A percentile compares a stretch with the other conserved stretches of the same genome.
Conservation (phyloP, 2,797 vertebrate species). For the Columba guinea region DNA sequence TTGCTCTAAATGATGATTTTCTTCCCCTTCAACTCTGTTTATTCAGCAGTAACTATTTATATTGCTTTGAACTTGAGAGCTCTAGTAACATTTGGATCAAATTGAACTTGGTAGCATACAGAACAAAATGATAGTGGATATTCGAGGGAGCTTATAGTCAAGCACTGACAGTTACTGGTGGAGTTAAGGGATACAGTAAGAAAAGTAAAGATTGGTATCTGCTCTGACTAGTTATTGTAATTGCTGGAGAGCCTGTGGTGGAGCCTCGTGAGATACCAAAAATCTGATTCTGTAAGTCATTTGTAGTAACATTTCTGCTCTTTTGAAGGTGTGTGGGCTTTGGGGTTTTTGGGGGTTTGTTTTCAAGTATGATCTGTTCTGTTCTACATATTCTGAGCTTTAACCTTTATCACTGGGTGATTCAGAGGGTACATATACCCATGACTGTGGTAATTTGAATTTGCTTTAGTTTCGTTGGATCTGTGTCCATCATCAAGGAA, state of each 20-base stretch:
- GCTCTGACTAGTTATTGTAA: neutral
- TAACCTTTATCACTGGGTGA: neutral
- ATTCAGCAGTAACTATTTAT: neutral
- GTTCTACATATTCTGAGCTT: neutral
- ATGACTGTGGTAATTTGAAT: neutral
- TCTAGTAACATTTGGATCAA: neutral
- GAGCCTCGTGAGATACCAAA: neutral
- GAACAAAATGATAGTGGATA: neutral
- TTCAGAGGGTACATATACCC: neutral
- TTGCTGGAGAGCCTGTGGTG: neutral
- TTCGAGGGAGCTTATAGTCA: neutral
- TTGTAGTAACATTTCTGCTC: neutral
- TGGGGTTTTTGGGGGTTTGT: accelerated
- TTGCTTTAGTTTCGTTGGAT: neutral
- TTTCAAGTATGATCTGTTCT: neutral
- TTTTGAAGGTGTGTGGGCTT: neutral
- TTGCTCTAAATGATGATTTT: neutral
- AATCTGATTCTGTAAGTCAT: neutral
- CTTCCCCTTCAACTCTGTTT: neutral
- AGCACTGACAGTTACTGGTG: neutral
- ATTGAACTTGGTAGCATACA: neutral
- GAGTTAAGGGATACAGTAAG: neutral
- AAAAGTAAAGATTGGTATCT: neutral
- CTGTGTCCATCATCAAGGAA: neutral
- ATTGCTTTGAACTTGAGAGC: neutral